Base-by-base conservation (phyloP, 1,140 invertebrate genomes). In the Arctopsyche grandis region DNA sequence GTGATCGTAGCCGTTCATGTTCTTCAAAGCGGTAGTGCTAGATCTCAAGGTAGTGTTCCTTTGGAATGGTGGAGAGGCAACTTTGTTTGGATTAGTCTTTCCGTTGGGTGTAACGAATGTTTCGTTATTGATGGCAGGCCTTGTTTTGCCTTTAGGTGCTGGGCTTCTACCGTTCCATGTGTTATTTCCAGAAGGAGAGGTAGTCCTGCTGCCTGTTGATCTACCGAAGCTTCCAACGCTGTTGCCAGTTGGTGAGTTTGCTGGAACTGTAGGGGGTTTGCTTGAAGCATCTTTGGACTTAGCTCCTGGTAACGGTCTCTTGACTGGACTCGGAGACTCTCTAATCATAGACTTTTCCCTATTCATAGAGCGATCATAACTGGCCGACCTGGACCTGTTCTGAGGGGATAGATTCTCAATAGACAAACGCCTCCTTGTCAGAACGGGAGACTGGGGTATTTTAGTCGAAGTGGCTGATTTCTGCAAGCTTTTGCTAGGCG, bases 151-250 rank as follows among this genome's bases (percentile, higher is more conserved):
- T 83, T 79, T 86, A 21, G 83, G 66, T 3, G 38, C 26, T 66
- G 83, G 79, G 0, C 86, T 88, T 60, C 93, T 88, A 0, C 93
- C 93, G 80, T 91, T 92, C 93, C 93, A 94, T 0, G 93, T 94
- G 79, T 93, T 93, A 56, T 90, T 91, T n/a, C 88, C 86, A 79
- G 78, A 84, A 5, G 84, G 29, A 48, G 76, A 63, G 52, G 60
- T 44, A 69, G 75, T 21, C 69, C 75, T 56, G 22, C 16, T 79
- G 12, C 76, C 81, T 0, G 69, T 21, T n/a, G 75, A 14, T 77
- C 79, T 85, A 76, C 16, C 82, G 78, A 66, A 75, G 52, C 38
- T 77, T 69, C 60, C 79, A 79, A 21, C 24, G 9, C 88, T 90
- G 0, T 85, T 86, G 0, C 88, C 84, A 22, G 87, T 86, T 0